A percentile compares a stretch with the other conserved stretches of the same genome.
These are phyloP conservation scores for Ormyrus rosae DNA, from an alignment of 2,888 invertebrate species.

Conservation along the genomic window DNA sequence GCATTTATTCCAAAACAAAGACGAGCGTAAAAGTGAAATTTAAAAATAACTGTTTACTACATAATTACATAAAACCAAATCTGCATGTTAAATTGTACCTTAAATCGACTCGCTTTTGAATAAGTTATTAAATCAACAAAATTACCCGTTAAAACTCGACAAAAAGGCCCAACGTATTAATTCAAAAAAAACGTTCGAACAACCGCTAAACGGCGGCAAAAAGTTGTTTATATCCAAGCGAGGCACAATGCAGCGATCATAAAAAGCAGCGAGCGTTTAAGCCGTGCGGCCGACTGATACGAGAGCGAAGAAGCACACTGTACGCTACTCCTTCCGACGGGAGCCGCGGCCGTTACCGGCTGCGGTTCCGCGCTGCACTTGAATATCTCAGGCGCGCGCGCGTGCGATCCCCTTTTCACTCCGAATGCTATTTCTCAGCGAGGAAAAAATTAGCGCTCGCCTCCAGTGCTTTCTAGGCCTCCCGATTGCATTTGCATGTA, in stretches of 20 bases:
- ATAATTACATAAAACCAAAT: too few relatives aligned
- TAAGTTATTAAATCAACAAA: too few relatives aligned
- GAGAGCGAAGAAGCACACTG: constrained; percentile 10
- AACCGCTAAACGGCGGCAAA: constrained; percentile 15
- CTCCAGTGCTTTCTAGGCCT: constrained; percentile 19
- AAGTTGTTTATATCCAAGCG: constrained; percentile 17
- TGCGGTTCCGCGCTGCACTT: background rate
- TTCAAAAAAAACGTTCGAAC: constrained; percentile 5
- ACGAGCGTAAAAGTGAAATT: too few relatives aligned
- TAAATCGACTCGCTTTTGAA: too few relatives aligned
- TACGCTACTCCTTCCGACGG: constrained; percentile 49
- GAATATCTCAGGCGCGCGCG: constrained; percentile 24
- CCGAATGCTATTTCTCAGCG: constrained; percentile 35
- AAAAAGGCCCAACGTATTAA: background rate
- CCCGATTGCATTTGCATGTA: constrained; percentile 24
- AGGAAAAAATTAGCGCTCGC: constrained; percentile 23
- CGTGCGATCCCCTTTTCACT: constrained; percentile 36
- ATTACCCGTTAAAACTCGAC: background rate
- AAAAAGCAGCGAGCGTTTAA: constrained; percentile 28
- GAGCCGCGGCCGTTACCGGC: constrained; percentile 30
- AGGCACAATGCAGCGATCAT: background rate
- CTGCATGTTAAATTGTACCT: too few relatives aligned
- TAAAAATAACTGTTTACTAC: too few relatives aligned
- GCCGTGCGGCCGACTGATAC: constrained; percentile 30
- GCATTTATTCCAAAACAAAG: too few relatives aligned